phyloP scores from a whole-genome alignment of 37 sponge, comb jelly and placozoan species.

The Halisarca cf. caerulea region DNA sequence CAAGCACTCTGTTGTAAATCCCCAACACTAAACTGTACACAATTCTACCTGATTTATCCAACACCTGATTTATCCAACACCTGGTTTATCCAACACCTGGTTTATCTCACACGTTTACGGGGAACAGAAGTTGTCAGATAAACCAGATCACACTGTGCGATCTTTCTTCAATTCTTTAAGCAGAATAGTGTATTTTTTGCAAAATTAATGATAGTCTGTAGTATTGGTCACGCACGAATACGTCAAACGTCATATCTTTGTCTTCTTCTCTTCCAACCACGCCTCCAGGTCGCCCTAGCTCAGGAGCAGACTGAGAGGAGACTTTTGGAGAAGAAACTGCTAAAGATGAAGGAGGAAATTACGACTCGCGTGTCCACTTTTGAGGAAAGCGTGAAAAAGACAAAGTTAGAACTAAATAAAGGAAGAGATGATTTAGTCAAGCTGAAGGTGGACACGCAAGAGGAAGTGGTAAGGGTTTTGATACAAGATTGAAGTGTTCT shows the following conservation, averaged over 20 bases:
- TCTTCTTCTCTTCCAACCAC: background rate
- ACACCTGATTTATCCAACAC: too few species aligned
- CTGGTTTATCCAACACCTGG: too few species aligned
- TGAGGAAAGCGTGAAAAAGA: constrained; percentile 12
- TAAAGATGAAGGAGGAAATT: background rate
- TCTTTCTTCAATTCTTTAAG: too few species aligned
- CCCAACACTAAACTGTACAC: too few species aligned
- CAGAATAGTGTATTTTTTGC: too few species aligned
- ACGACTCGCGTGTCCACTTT: background rate
- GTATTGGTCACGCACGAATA: too few species aligned
- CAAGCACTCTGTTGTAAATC: too few species aligned
- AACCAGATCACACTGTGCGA: too few species aligned
- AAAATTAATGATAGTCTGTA: too few species aligned
- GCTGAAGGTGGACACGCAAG: constrained; percentile 62
- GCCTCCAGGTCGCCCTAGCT: constrained; percentile 39
- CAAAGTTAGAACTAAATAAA: constrained; percentile 4
- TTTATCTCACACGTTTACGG: too few species aligned
- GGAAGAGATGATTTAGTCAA: constrained; percentile 52
- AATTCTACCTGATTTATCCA: too few species aligned
- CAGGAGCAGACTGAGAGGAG: constrained; percentile 26
- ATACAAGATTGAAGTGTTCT: background rate
- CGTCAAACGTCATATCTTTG: background rate
- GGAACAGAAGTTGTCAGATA: too few species aligned
- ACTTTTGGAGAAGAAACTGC: background rate
- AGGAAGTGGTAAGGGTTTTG: constrained; percentile 41